phyloP scores from a whole-genome alignment of 2,797 vertebrate species.

The Triplophysa bombifrons region DNA sequence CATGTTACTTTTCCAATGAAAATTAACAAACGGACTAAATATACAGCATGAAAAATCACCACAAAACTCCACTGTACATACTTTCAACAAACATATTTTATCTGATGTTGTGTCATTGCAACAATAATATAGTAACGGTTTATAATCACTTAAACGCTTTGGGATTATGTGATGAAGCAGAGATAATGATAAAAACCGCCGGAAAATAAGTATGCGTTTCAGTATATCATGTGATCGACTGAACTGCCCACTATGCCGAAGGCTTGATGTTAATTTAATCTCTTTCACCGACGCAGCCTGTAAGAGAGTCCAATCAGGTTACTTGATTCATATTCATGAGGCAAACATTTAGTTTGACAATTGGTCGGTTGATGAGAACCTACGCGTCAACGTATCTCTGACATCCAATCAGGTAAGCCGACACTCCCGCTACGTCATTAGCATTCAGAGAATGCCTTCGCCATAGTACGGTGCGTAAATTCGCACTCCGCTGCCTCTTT shows the following conservation, averaged over 20 bases:
- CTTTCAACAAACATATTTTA: no score
- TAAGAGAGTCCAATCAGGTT: not conserved
- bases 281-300: not conserved
- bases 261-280: not conserved
- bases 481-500: not conserved
- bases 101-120: no score
- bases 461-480: not conserved
- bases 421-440: not conserved
- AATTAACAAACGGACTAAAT: not conserved
- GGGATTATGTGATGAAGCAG: not conserved
- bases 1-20: not conserved
- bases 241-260: not conserved
- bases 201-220: slow-evolving; percentile 7
- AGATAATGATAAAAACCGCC: not conserved
- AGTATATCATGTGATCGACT: slow-evolving; percentile 28
- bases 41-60: not conserved
- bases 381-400: not conserved
- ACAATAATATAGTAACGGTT: no score
- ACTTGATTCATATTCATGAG: not conserved
- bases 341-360: not conserved
- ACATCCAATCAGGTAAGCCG: not conserved
- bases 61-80: no score
- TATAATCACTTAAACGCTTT: no score
- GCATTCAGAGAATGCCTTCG: not conserved
- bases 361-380: not conserved